Base-by-base conservation (phyloP, 2,113 vertebrate species). In the Hypomesus transpacificus region DNA sequence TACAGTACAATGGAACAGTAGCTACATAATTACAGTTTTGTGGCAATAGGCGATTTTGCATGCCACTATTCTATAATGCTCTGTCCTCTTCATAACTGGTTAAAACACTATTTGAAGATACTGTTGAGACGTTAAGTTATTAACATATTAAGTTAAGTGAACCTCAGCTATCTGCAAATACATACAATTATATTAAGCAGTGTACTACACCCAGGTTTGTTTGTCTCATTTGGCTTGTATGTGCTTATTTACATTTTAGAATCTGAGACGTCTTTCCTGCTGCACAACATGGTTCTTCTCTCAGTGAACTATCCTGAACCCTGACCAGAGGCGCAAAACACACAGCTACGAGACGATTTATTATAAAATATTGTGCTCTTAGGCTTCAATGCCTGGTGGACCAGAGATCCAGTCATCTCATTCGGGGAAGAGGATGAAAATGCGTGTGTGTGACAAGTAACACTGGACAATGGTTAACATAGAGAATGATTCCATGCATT, bases 281-380 rank as follows among this genome's bases (percentile, higher is more conserved):
- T 93, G 0, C 91, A 95, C 84, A 91, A 85, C 66, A 88, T 93
- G 90, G 88, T 93, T 65, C 84, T 95, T 75, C 87, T 95, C 20
- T 92, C 92, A 20, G 80, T 85, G 80, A 94, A 91, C 89, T 91
- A 87, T 71, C 0, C 74, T 3, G 14, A 26, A 0, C 39, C 39
- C 6, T 58, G 61, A 64, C 51, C 22, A 68, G 58, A 63, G 50
- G 66, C 8, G 4, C 0, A 21, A 26, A 54, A 8, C 4, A 13
- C 20, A 18, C 17, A 13, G 20, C 34, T 17, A 50, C 17, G n/a
- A 65, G 1, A 4, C 9, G 53, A 9, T 62, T 26, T 26, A 17
- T 53, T 70, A 50, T 66, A 57, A 13, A 51, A 57, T 46, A 18
- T 64, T 51, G 28, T 59, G 59, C 18, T 53, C 60, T 63, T 13